These are phyloP conservation scores for Drosophila pseudoananassae DNA, from an alignment of 1,140 invertebrate genomes.

Conservation along the genomic window DNA sequence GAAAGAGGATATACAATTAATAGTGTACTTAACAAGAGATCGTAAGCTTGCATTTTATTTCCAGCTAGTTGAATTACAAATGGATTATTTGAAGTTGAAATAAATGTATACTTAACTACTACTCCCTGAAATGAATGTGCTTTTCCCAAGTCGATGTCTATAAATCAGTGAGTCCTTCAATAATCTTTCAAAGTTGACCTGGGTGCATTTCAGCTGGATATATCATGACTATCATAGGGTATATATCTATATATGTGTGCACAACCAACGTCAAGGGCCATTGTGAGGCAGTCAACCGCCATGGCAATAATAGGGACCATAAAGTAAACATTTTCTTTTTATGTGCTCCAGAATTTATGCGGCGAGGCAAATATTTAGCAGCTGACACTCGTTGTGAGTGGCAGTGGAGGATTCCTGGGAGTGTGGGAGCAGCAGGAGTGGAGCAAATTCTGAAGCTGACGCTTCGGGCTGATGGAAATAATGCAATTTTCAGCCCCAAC, in stretches of 20 bases:
- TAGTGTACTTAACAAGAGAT: neutral
- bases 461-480: slow-evolving; percentile 18
- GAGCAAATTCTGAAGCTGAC: neutral
- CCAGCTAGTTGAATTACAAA: neutral
- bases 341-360: slow-evolving; percentile 46
- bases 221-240: slow-evolving; percentile 3
- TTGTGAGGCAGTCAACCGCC: slow-evolving; percentile 26
- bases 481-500: slow-evolving; percentile 58
- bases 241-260: slow-evolving; percentile 4
- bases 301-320: slow-evolving; percentile 33
- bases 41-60: slow-evolving; percentile 8
- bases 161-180: slow-evolving; percentile 14
- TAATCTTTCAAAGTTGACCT: neutral
- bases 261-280: slow-evolving; percentile 15
- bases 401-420: slow-evolving; percentile 8
- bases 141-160: slow-evolving; percentile 2
- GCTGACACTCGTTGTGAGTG: slow-evolving; percentile 44
- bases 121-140: neutral
- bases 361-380: slow-evolving; percentile 59
- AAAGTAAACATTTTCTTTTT: slow-evolving; percentile 30
- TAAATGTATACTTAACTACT: neutral
- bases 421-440: neutral
- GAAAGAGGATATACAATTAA: neutral
- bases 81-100: neutral
- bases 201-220: neutral